Conservation (phyloP, 2,113 vertebrate genomes). For the Monopterus albus region DNA sequence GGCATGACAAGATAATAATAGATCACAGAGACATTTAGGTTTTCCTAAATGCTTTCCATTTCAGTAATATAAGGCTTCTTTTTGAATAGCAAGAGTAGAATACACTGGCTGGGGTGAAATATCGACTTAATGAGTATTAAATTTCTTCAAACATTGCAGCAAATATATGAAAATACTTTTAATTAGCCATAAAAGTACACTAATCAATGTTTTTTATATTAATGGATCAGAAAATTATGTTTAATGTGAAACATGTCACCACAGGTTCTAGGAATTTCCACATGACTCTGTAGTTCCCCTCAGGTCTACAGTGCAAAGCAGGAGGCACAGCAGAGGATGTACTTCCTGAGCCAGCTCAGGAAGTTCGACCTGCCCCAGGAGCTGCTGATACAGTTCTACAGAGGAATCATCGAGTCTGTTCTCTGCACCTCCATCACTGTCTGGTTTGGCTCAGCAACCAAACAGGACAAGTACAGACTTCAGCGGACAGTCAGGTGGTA, state of each 20-base stretch:
- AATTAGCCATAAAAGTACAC: not conserved
- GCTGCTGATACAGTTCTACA: too few relatives aligned
- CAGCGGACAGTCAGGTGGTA: too few relatives aligned
- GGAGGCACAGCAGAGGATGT: too few relatives aligned
- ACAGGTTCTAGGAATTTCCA: not conserved
- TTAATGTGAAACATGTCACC: not conserved
- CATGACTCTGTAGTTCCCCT: too few relatives aligned
- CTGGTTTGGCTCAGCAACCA: too few relatives aligned
- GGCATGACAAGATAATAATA: conserved; percentile 61
- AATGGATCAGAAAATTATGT: not conserved
- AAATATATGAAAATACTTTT: not conserved
- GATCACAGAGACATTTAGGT: conserved; percentile 38
- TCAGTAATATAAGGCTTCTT: conserved; percentile 28
- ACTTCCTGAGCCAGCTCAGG: too few relatives aligned
- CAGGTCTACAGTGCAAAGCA: too few relatives aligned
- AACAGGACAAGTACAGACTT: too few relatives aligned
- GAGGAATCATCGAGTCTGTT: too few relatives aligned
- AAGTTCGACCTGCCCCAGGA: too few relatives aligned
- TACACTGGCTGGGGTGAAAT: conserved; percentile 23
- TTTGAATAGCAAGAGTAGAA: conserved; percentile 16
- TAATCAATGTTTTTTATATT: not conserved
- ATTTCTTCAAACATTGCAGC: conserved; percentile 1
- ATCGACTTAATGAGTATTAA: conserved; percentile 12
- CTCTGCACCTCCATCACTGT: too few relatives aligned
- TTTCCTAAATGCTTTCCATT: conserved; percentile 52